Conservation (phyloP, 2,888 invertebrate genomes). For the Anoncus sp. region DNA sequence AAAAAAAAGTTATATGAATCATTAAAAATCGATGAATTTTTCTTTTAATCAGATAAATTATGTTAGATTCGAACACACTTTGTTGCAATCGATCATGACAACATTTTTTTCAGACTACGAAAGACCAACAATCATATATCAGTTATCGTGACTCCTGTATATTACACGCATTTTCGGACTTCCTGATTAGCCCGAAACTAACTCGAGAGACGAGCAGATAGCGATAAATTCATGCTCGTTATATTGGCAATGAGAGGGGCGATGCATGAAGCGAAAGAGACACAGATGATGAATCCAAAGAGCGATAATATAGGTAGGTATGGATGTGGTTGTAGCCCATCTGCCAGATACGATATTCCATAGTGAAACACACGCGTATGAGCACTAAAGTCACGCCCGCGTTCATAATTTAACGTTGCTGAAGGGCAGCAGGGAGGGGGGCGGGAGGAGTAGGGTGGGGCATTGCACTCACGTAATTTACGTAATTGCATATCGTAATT, state of each 20-base stretch:
- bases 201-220: neutral
- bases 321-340: conserved; percentile 6
- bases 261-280: conserved; percentile 4
- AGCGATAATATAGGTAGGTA: neutral
- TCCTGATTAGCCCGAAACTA: neutral
- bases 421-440: conserved; percentile 24
- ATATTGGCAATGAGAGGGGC: neutral
- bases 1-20: too few species aligned
- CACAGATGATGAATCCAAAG: neutral
- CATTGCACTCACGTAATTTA: conserved; percentile 62
- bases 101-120: too few species aligned
- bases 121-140: too few species aligned
- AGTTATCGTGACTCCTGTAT: too few species aligned
- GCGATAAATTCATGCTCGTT: conserved; percentile 1
- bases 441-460: conserved; percentile 4
- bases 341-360: conserved; percentile 15
- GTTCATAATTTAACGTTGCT: conserved; percentile 56
- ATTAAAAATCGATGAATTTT: too few species aligned
- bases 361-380: conserved; percentile 5
- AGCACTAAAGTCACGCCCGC: conserved; percentile 52
- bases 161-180: too few species aligned
- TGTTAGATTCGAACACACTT: too few species aligned
- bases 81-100: too few species aligned
- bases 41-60: too few species aligned
- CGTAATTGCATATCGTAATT: conserved; percentile 67